These are phyloP conservation scores for Ceuthmochares aereus DNA, from an alignment of 2,113 vertebrate genomes.

Conservation along the genomic window DNA sequence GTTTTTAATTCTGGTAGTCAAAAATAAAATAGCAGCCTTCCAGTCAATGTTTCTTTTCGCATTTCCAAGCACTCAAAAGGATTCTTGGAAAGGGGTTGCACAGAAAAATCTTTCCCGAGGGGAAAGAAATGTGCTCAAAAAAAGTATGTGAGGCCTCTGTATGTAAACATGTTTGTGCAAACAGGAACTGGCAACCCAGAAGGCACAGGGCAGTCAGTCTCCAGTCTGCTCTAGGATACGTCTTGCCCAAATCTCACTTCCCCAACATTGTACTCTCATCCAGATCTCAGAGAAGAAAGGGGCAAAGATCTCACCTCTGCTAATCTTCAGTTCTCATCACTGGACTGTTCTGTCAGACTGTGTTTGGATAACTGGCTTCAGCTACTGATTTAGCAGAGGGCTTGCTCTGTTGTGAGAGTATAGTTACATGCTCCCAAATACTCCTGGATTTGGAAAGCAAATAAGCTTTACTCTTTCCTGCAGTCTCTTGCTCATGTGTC, in stretches of 20 bases:
- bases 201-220: background rate
- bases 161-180: background rate
- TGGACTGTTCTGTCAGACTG: background rate
- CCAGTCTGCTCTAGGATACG: background rate
- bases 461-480: constrained; percentile 24
- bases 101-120: background rate
- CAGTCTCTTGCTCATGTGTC: background rate
- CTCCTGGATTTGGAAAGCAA: constrained; percentile 55
- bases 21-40: background rate
- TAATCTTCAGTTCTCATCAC: constrained; percentile 26
- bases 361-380: constrained; percentile 29
- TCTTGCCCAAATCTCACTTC: background rate
- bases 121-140: background rate
- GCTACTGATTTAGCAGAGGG: constrained; percentile 16
- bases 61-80: background rate
- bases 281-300: background rate
- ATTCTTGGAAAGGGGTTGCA: background rate
- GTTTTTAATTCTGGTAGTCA: background rate
- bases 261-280: background rate
- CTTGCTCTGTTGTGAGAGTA: constrained; percentile 12
- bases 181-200: background rate
- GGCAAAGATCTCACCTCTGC: constrained; percentile 56
- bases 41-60: background rate
- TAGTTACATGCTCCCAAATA: constrained; percentile 6
- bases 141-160: background rate